These are phyloP conservation scores for Girardinus metallicus DNA, from an alignment of 2,797 vertebrate species.

Conservation along the genomic window DNA sequence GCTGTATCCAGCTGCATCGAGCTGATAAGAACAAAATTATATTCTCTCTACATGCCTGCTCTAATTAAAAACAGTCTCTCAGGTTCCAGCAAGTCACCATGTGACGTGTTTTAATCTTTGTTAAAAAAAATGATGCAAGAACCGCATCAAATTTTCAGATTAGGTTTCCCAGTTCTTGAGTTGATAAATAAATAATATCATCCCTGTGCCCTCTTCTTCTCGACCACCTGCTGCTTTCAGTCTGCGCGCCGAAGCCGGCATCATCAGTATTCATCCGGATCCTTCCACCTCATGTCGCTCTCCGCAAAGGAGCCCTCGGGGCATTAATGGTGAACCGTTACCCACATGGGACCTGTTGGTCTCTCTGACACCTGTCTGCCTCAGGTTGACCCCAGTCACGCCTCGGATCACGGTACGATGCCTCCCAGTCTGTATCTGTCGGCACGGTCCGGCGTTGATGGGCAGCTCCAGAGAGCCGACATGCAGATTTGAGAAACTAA, in stretches of 20 bases:
- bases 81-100: constrained; percentile 62
- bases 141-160: constrained; percentile 25
- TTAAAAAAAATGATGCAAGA: constrained; percentile 64
- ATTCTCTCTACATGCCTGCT: constrained; percentile 66
- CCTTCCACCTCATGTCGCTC: constrained; percentile 62
- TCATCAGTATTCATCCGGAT: constrained; percentile 71
- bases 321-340: constrained; percentile 66
- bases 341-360: constrained; percentile 79
- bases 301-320: constrained; percentile 65
- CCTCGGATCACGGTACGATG: constrained; percentile 71
- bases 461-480: constrained; percentile 51
- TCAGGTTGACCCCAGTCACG: constrained; percentile 72
- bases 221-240: constrained; percentile 65
- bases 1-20: constrained; percentile 70
- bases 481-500: constrained; percentile 35
- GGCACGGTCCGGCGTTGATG: constrained; percentile 52
- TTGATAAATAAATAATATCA: constrained; percentile 47
- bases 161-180: constrained; percentile 29
- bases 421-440: constrained; percentile 65
- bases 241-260: constrained; percentile 34
- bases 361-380: constrained; percentile 79
- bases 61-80: constrained; percentile 78
- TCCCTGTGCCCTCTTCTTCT: constrained; percentile 17
- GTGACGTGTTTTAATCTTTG: constrained; percentile 70
- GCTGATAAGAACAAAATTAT: constrained; percentile 78